Percentiles rank a stretch among this genome's conserved stretches.
Evolutionary conservation across 2,113 vertebrate genomes (phyloP).

Genomic region (Oxygymnocypris stewartii): DNA sequence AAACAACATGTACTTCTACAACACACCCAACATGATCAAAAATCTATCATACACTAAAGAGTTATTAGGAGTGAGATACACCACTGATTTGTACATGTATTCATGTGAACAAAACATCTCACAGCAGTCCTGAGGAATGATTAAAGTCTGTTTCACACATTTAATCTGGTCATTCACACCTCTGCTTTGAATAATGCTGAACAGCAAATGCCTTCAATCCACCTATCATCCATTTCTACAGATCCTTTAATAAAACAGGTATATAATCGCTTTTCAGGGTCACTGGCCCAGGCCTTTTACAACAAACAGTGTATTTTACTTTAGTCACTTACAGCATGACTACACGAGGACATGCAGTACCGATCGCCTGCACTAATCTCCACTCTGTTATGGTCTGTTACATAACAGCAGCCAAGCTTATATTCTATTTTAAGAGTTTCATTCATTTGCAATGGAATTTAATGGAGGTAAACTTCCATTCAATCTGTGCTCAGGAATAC

Average conservation of each 20-base stretch:
- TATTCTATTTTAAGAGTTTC: constrained; percentile 12
- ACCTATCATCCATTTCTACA: not conserved
- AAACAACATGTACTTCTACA: not conserved
- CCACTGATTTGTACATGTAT: not conserved
- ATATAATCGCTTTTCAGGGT: not conserved
- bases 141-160: not conserved
- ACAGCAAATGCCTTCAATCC: not conserved
- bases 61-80: not conserved
- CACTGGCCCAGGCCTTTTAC: not conserved
- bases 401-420: constrained; percentile 28
- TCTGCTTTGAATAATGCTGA: not conserved
- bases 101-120: not conserved
- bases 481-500: not conserved
- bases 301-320: not conserved
- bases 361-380: constrained; percentile 9
- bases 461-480: constrained; percentile 9
- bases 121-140: not conserved
- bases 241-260: not conserved
- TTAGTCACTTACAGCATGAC: not conserved
- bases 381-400: not conserved
- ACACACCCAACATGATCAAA: not conserved
- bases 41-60: not conserved
- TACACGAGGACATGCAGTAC: not conserved
- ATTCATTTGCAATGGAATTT: constrained; percentile 26
- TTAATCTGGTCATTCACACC: not conserved